Percentiles rank a stretch among this genome's conserved stretches.
Conservation (phyloP, 1,140 invertebrate species). For the Cydia amplana region DNA sequence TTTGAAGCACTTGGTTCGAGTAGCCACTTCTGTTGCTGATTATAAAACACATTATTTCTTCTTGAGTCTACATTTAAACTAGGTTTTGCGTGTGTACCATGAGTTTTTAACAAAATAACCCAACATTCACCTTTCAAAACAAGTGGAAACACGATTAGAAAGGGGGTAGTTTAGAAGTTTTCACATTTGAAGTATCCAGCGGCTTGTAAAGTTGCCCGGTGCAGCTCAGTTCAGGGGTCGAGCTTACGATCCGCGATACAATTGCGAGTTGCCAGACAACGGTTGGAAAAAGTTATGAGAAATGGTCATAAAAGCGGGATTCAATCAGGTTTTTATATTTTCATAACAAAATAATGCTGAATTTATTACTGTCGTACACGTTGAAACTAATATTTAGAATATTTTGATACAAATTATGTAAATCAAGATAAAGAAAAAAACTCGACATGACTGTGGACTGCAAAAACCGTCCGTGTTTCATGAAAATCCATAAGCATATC, state of each 20-base stretch:
- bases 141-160: slow-evolving; percentile 30
- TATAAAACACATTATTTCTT: too few relatives aligned
- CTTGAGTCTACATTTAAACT: too few relatives aligned
- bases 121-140: slow-evolving; percentile 23
- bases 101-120: slow-evolving; percentile 6
- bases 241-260: slow-evolving; percentile 24
- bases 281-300: slow-evolving; percentile 23
- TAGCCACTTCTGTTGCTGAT: too few relatives aligned
- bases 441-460: too few relatives aligned
- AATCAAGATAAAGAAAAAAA: background rate
- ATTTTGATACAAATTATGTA: background rate
- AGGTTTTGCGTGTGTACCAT: background rate
- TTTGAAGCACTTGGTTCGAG: too few relatives aligned
- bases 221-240: slow-evolving; percentile 20
- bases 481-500: background rate
- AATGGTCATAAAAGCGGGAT: background rate
- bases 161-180: slow-evolving; percentile 29
- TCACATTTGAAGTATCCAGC: slow-evolving; percentile 28
- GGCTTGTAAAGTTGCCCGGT: slow-evolving; percentile 30
- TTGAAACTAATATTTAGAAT: background rate
- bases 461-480: background rate
- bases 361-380: background rate
- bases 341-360: background rate
- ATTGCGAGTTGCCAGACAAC: slow-evolving; percentile 28
- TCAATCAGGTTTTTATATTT: background rate